Base-by-base conservation (phyloP, 2,113 vertebrate species). In the Aix galericulata region DNA sequence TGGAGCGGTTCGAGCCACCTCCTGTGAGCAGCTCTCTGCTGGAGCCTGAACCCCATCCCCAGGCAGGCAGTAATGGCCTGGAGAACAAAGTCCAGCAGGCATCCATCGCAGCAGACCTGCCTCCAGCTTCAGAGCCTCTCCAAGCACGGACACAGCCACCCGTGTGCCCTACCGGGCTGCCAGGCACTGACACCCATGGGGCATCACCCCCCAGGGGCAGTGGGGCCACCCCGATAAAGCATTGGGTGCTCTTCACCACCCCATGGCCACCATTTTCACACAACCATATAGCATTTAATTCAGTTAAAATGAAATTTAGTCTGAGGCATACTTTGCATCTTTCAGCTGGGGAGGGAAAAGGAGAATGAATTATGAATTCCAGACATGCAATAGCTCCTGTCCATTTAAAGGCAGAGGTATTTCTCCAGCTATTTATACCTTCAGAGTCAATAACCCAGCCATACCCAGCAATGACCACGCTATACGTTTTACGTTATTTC, bases 61-160 rank as follows among this genome's bases (percentile, higher is more conserved):
- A 73, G 29, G 0, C 0, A 42, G 29, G 71, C 2, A 5, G 42
- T 8, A 52, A 56, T 1, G 7, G 68, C 23, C 32, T 5, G 13
- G 52, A 89, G 59, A 59, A 20, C 56, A 5, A 71, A 48, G 13
- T 34, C 48, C 34, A 1, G 0, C 0, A 0, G 2, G 31, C 0
- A 1, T 15, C 34, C 48, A 82, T 14, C 48, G 23, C 17, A 76
- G 17, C 12, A 52, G 27, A 50, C 1, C 1, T 13, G 32, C 5
- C 56, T 56, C 22, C 87, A n/a, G 66, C 12, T 59, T 22, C 5
- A 0, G 7, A 64, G 23, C 1, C 1, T 8, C 48, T 26, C 38
- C 0, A 25, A 1, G 14, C 2, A 0, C 0, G 44, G 40, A 71
- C 38, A 69, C 8, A 21, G 74, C 13, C 40, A 64, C 32, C 14